Conservation (phyloP, 2,797 vertebrate genomes). For the Gymnothorax javanicus region DNA sequence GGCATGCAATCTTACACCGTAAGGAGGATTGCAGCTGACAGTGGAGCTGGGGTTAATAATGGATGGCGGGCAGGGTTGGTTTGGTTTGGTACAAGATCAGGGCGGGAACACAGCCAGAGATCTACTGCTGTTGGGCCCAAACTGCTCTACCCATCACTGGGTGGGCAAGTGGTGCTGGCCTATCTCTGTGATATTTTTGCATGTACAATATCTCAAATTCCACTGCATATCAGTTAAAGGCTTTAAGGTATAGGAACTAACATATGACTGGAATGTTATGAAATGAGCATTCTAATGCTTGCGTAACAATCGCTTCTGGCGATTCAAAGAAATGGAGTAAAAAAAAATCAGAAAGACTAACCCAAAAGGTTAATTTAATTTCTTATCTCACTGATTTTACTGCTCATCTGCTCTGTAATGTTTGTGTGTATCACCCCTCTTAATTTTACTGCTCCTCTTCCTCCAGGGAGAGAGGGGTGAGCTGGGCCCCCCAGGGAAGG, state of each 20-base stretch:
- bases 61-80: background rate
- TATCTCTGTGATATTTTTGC: background rate
- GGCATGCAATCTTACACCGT: background rate
- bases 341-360: no score
- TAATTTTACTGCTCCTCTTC: background rate
- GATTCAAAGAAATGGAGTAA: no score
- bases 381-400: background rate
- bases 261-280: no score
- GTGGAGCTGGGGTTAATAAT: background rate
- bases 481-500: conserved; percentile 83
- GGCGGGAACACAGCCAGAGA: background rate
- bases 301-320: no score
- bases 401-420: background rate
- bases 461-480: conserved; percentile 90
- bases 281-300: no score
- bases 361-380: no score
- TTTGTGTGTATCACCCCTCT: background rate
- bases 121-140: background rate
- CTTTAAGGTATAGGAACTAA: no score
- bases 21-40: background rate
- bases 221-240: background rate
- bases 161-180: no score
- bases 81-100: background rate
- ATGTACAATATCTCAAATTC: background rate
- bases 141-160: no score